Evolutionary conservation across 2,797 vertebrate genomes (phyloP).

Genomic region (Nasua narica): DNA sequence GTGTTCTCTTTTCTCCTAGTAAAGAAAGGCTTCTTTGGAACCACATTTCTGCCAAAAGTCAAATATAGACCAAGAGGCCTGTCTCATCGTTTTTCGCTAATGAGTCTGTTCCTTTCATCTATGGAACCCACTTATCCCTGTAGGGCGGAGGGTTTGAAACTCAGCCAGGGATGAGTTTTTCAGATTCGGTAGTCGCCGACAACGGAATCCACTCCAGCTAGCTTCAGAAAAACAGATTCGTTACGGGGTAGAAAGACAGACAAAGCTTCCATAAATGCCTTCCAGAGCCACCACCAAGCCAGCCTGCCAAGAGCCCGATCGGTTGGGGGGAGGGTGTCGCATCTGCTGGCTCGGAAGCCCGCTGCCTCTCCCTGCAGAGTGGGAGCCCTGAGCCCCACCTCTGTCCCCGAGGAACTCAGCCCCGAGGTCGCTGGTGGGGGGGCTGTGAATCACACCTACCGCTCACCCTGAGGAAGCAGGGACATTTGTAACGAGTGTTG

Average conservation of each 20-base stretch:
- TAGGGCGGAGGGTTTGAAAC: background rate
- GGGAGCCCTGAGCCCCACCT: background rate
- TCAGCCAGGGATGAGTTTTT: background rate
- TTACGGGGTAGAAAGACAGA: background rate
- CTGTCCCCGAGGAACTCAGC: background rate
- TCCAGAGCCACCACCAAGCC: background rate
- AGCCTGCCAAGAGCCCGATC: background rate
- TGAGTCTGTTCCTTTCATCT: background rate
- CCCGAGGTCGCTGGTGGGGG: accelerated
- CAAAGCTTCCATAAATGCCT: background rate
- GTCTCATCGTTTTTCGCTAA: background rate
- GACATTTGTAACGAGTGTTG: background rate
- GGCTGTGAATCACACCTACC: background rate
- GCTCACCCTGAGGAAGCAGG: background rate
- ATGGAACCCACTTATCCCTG: background rate
- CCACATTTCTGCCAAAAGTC: background rate
- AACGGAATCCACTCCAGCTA: background rate
- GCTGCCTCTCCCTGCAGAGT: background rate
- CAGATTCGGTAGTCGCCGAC: background rate
- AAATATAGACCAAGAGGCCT: background rate
- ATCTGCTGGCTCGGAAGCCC: background rate
- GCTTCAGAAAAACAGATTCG: background rate
- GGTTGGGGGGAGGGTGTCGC: background rate
- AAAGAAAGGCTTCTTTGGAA: background rate
- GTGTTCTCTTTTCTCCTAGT: background rate